Conservation (phyloP, 2,113 vertebrate species). For the Plectropomus leopardus region DNA sequence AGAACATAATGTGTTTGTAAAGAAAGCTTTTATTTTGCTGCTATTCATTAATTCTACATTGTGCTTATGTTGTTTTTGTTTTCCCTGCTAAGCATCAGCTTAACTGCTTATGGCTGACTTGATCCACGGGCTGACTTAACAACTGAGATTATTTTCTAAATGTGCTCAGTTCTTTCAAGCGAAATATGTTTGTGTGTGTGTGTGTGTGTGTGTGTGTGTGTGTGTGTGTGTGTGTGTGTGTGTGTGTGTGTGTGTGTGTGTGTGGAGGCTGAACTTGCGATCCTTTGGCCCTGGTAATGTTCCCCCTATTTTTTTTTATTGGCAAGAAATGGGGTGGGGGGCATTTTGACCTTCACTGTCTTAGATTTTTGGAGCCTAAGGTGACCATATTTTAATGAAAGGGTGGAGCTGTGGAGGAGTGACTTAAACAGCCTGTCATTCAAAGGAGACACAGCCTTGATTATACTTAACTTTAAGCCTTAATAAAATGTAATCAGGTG, state of each 20-base stretch:
- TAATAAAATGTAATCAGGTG: too few relatives aligned
- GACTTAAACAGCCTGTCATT: too few relatives aligned
- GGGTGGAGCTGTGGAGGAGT: too few relatives aligned
- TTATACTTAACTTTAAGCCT: too few relatives aligned
- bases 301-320: neutral
- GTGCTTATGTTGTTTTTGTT: slow-evolving; percentile 42
- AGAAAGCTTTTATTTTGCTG: slow-evolving; percentile 20
- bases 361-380: too few relatives aligned
- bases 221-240: too few relatives aligned
- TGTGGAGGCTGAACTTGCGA: neutral
- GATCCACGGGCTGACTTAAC: slow-evolving; percentile 35
- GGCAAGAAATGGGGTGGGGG: too few relatives aligned
- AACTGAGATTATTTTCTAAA: slow-evolving; percentile 31
- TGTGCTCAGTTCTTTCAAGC: slow-evolving; percentile 17
- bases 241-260: too few relatives aligned
- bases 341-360: too few relatives aligned
- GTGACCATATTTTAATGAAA: too few relatives aligned
- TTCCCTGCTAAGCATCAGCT: slow-evolving; percentile 42
- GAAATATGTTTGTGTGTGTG: neutral
- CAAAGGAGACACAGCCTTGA: too few relatives aligned
- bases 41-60: slow-evolving; percentile 50
- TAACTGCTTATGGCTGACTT: slow-evolving; percentile 39
- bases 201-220: too few relatives aligned
- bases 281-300: slow-evolving; percentile 19
- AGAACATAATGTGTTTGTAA: slow-evolving; percentile 29